Evolutionary conservation across 1,140 invertebrate species (phyloP).

Genomic region (Bombus sibiricus): DNA sequence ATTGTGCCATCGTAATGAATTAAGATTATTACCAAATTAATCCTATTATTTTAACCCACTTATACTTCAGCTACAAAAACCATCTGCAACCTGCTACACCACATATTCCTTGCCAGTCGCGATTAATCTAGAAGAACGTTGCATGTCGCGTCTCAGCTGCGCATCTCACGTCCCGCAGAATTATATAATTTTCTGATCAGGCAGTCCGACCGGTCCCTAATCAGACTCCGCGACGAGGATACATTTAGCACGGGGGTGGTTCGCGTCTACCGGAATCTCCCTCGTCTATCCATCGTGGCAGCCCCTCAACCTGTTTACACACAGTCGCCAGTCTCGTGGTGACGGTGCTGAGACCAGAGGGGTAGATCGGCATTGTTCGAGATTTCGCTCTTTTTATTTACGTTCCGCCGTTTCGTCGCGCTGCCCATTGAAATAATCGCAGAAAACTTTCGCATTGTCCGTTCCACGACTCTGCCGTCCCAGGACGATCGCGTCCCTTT

Average conservation of each 20-base stretch:
- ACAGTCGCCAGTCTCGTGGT: conserved; percentile 25
- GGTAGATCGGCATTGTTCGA: conserved; percentile 46
- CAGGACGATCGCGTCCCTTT: conserved; percentile 62
- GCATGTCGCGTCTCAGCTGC: background rate
- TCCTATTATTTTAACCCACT: background rate
- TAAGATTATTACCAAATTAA: background rate
- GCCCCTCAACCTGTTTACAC: conserved; percentile 52
- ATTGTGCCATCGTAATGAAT: background rate
- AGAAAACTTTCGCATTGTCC: conserved; percentile 53
- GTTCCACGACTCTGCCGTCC: conserved; percentile 56
- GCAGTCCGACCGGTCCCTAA: background rate
- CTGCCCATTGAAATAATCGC: conserved; percentile 54
- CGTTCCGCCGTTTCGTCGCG: conserved; percentile 46
- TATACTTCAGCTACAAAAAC: background rate
- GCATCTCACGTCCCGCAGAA: background rate
- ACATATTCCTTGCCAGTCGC: background rate
- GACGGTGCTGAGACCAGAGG: background rate
- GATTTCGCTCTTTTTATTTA: conserved; percentile 47
- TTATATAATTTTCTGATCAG: conserved; percentile 30
- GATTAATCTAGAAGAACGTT: background rate
- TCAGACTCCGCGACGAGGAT: background rate
- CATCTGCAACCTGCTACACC: background rate
- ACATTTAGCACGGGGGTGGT: background rate
- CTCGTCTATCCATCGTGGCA: background rate
- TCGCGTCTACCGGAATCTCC: background rate